Percentiles rank a stretch among this genome's conserved stretches.
phyloP scores from a whole-genome alignment of 2,113 vertebrate genomes.

The Sclerurus mexicanus region DNA sequence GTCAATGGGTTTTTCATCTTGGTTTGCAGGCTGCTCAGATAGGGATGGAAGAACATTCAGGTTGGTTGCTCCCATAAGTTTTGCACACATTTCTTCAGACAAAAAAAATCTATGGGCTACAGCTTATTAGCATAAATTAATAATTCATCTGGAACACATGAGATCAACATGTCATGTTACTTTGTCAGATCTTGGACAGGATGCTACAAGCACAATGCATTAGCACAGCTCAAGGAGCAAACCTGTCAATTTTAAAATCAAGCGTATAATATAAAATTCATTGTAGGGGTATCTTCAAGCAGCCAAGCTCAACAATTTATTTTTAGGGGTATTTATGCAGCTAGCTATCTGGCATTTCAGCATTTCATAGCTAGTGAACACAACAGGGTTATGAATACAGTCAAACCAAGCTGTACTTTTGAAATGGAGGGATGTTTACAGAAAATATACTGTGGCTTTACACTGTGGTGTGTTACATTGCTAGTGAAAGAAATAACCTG shows the following conservation, averaged over 20 bases:
- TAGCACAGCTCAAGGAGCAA: not conserved
- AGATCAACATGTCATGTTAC: not conserved
- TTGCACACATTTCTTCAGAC: not conserved
- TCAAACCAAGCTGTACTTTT: not conserved
- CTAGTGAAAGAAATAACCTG: not conserved
- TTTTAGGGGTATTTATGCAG: not conserved
- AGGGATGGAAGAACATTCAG: not conserved
- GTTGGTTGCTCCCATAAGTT: not conserved
- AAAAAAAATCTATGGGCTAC: not conserved
- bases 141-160: not conserved
- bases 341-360: not conserved
- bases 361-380: not conserved
- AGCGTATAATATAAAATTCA: not conserved
- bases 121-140: not conserved
- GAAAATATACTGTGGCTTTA: not conserved
- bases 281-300: not conserved
- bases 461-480: not conserved
- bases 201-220: not conserved
- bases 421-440: not conserved
- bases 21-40: not conserved
- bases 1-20: not conserved
- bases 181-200: not conserved
- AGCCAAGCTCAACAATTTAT: not conserved
- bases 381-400: not conserved
- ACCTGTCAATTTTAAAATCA: not conserved